Evolutionary conservation across 2,797 vertebrate species (phyloP).

Genomic region (Enteromius radiatus): DNA sequence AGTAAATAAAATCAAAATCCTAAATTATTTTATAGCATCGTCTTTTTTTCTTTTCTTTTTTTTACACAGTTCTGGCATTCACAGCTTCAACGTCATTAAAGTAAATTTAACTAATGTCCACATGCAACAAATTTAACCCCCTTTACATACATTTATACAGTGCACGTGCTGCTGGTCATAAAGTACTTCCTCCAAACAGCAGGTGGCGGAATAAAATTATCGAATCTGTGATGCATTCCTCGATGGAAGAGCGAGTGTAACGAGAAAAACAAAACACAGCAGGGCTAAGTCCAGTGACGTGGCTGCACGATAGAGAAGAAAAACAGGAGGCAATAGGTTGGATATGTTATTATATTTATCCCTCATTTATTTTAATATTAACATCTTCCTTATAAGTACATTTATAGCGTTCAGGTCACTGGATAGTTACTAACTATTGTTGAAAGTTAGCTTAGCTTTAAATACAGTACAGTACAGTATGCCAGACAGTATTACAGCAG

Average conservation of each 20-base stretch:
- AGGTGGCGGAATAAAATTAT: slow-evolving; percentile 20
- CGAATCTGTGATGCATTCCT: not conserved
- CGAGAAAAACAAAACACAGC: slow-evolving; percentile 54
- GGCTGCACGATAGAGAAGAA: slow-evolving; percentile 21
- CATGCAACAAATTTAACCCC: not conserved
- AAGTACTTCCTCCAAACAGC: slow-evolving; percentile 17
- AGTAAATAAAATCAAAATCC: no score
- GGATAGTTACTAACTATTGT: not conserved
- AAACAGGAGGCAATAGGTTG: slow-evolving; percentile 31
- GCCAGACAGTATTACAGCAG: not conserved
- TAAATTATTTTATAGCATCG: no score
- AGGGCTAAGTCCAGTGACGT: slow-evolving; percentile 54
- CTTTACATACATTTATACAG: not conserved
- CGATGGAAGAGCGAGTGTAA: slow-evolving; percentile 16
- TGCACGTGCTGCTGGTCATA: not conserved
- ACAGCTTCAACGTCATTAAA: not conserved
- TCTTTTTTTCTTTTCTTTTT: no score
- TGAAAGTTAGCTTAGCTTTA: slow-evolving; percentile 26
- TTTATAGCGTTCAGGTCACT: not conserved
- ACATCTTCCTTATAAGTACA: not conserved
- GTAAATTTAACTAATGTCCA: not conserved
- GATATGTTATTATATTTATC: not conserved
- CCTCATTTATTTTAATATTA: not conserved
- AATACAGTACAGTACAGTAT: not conserved
- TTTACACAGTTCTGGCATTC: no score